Evolutionary conservation across 2,113 vertebrate species (phyloP), one percentile per base, ranked within the genome.

Genomic region (Canis aureus): DNA sequence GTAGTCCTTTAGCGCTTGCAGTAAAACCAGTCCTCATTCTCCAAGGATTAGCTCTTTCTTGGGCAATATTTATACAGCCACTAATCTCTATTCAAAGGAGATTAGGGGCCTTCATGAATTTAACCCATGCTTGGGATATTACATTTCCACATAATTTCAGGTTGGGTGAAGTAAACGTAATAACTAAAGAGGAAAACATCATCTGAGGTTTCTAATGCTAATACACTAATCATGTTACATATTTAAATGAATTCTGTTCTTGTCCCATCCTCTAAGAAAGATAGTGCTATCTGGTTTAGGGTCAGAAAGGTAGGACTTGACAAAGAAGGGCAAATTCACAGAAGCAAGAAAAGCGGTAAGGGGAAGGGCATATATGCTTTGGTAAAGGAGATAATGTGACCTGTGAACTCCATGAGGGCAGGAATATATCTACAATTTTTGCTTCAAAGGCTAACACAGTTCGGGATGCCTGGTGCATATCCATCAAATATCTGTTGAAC

Each of bases 61-160:
- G 49, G 57, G 23, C 27, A 82, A 22, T 92, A 95, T 89, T 96
- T 95, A 89, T 91, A 12, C 6, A 80, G 32, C 57, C 60, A n/a
- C 92, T 97, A 97, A 97, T 96, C 87, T 62, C 38, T 64, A 62
- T 59, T 94, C 85, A 69, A 7, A 87, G 49, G 57, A 23, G 95
- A 97, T 97, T 97, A 95, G 43, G 8, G 38, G 4, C 23, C 66
- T 95, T 91, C 29, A 49, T n/a, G 78, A 91, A 85, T 79, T 98
- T 96, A 96, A 96, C 95, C 67, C 92, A 29, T 94, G 55, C 43
- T 51, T 90, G 29, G 86, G 53, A 23, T 64, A n/a, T 82, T 55
- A 38, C 2, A 88, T 59, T 88, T 53, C 29, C 15, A 32, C 43
- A 16, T 11, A 79, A 38, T 16, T 83, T 96, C 19, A 80, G 25